Evolutionary conservation across 2,888 invertebrate genomes (phyloP).

Genomic region (Drosophila fungiperda): DNA sequence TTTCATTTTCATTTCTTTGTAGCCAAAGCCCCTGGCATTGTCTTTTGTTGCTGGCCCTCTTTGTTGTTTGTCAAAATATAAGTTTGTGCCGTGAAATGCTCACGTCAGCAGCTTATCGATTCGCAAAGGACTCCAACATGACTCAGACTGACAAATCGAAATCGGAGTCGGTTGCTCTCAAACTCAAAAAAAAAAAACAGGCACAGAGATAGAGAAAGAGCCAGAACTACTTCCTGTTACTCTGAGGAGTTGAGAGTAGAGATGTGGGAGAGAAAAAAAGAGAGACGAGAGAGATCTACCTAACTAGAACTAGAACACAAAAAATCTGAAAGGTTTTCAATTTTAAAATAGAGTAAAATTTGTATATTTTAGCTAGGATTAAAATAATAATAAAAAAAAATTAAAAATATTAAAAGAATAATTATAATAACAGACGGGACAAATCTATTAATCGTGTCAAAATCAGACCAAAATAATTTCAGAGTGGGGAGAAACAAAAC

Average conservation of each 20-base stretch:
- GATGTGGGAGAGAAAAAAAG: neutral
- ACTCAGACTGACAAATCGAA: slow-evolving; percentile 54
- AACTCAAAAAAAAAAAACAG: slow-evolving; percentile 13
- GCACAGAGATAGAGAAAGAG: neutral
- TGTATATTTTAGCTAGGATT: neutral
- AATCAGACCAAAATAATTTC: neutral
- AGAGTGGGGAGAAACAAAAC: neutral
- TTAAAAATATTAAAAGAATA: neutral
- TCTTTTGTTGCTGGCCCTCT: slow-evolving; percentile 13
- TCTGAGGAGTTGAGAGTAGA: neutral
- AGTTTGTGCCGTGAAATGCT: slow-evolving; percentile 42
- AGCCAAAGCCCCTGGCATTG: slow-evolving; percentile 33
- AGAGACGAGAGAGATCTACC: neutral
- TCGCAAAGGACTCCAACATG: slow-evolving; percentile 62
- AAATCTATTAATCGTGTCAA: neutral
- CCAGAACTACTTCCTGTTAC: neutral
- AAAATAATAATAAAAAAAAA: neutral
- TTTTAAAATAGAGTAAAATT: neutral
- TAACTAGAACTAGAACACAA: neutral
- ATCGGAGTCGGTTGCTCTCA: slow-evolving; percentile 58
- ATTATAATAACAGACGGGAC: neutral
- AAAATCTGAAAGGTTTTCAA: neutral
- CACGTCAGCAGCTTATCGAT: slow-evolving; percentile 74
- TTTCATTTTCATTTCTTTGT: slow-evolving; percentile 37
- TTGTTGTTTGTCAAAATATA: slow-evolving; percentile 32